Evolutionary conservation across 2,797 vertebrate species (phyloP), one percentile per base, ranked within the genome.

Genomic region (Oryzias sinensis): DNA sequence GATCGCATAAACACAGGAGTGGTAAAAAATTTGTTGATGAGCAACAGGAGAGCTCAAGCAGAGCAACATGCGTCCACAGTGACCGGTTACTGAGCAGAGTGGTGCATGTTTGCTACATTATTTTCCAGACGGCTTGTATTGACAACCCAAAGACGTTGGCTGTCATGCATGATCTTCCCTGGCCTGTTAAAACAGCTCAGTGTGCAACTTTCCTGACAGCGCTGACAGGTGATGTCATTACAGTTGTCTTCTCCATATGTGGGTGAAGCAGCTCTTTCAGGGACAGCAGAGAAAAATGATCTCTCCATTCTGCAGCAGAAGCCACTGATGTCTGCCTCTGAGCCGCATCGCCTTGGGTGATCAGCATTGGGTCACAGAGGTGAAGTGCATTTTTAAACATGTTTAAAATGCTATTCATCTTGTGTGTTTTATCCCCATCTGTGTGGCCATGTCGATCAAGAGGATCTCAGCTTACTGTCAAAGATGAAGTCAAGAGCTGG

Each of bases 151-250:
- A 25, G 22, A 5, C 52, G 2, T 17, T 43, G 7, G 24, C 22
- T 45, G 25, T 14, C 27, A 14, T 15, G n/a, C 18, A 18, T 17
- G 24, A 29, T 29, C 43, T 43, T 24, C 15, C 16, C 14, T 11
- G 15, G 22, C 20, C 41, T 43, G 24, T 8, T 37, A 17, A 44
- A 55, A 55, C 18, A 33, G n/a, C 6, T 29, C 24, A 27, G 17
- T 14, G 25, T 45, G 43, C 25, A 44, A 8, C 53, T 45, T 33
- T 17, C 45, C 43, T 20, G 25, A 53, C 51, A 43, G 40, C 51
- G 5, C 20, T n/a, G 51, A 37, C 37, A 42, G 51, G 20, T 53
- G 37, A 42, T 42, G 9, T 24, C 20, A 53, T 18, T 9, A 16
- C 51, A 43, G 51, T n/a, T 8, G 15, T 43, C 29, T 42, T 25